Evolutionary conservation across 2,113 vertebrate species (phyloP), one percentile per base, ranked within the genome.

Genomic region (Andinoacara biseriatus): DNA sequence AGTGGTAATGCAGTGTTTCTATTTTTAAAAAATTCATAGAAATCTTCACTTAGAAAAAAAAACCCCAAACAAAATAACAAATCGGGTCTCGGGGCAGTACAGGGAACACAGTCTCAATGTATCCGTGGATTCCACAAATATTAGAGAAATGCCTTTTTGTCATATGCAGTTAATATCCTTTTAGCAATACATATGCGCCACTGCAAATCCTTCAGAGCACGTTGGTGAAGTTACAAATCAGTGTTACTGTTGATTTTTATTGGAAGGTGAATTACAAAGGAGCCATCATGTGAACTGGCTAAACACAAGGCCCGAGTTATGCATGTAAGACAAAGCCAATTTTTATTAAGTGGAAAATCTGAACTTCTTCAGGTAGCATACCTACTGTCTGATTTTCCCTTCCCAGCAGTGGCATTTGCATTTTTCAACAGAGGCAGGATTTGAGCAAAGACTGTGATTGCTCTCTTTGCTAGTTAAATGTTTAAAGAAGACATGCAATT

Each of bases 401-500:
- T 94, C 87, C 89, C 85, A 81, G 87, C 81, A 75, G 76, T 38
- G 15, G 79, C 77, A 92, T 94, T 94, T 94, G 92, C 91, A 93
- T 94, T 93, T 94, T 94, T 90, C 88, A 91, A 91, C 91, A 88
- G 63, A 90, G 93, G 87, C 92, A 83, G 92, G 88, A 95, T 94
- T 95, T 96, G 92, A 92, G 89, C 92, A 91, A 95, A 94, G 91
- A 95, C 85, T 94, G 90, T 96, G 94, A 96, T 90, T 93, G 87
- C 95, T 90, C 86, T 95, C 85, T 96, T 94, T 92, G 91, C 89
- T 92, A 82, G 92, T 95, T 94, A 94, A 95, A 95, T 95, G 93
- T 94, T 95, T 95, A 93, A 95, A 95, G 94, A 95, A 94, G 91
- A 94, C 91, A 90, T 91, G 92, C 93, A 91, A 93, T 95, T 95